phyloP scores from a whole-genome alignment of 2,113 vertebrate species.

The Uropsilus gracilis region DNA sequence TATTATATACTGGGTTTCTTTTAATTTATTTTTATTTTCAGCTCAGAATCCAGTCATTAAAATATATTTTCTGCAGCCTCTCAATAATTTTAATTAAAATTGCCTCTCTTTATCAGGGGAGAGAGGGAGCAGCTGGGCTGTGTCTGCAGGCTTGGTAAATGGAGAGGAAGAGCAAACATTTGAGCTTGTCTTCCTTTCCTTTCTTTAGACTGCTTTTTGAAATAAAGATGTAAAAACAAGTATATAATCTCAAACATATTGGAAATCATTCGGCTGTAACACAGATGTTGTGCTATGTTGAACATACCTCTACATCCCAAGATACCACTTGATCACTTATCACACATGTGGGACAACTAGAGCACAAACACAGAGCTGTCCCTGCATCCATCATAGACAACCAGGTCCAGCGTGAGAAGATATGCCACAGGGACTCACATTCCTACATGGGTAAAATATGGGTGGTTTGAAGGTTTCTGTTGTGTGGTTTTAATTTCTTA shows the following conservation, averaged over 20 bases:
- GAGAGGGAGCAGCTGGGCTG: slow-evolving; percentile 50
- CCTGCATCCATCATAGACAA: background rate
- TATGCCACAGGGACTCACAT: background rate
- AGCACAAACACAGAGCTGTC: slow-evolving; percentile 40
- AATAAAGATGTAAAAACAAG: slow-evolving; percentile 60
- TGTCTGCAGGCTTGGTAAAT: background rate
- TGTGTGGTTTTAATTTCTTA: background rate
- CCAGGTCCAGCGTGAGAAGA: background rate
- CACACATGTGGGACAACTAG: slow-evolving; percentile 43
- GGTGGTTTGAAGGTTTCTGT: background rate
- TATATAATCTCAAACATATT: slow-evolving; percentile 44
- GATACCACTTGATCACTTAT: slow-evolving; percentile 23
- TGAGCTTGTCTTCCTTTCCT: background rate
- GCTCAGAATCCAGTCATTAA: slow-evolving; percentile 56
- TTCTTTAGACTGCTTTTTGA: slow-evolving; percentile 7
- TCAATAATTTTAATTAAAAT: slow-evolving; percentile 71
- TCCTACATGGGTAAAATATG: background rate
- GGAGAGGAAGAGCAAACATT: slow-evolving; percentile 3
- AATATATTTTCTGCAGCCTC: slow-evolving; percentile 45
- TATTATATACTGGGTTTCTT: background rate
- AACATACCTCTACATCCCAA: slow-evolving; percentile 26
- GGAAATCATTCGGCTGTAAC: slow-evolving; percentile 59
- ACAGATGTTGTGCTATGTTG: slow-evolving; percentile 32
- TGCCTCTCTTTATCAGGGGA: slow-evolving; percentile 49
- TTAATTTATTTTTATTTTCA: slow-evolving; percentile 58